Base-by-base conservation (phyloP, 1,140 invertebrate genomes). In the Drosophila teissieri region DNA sequence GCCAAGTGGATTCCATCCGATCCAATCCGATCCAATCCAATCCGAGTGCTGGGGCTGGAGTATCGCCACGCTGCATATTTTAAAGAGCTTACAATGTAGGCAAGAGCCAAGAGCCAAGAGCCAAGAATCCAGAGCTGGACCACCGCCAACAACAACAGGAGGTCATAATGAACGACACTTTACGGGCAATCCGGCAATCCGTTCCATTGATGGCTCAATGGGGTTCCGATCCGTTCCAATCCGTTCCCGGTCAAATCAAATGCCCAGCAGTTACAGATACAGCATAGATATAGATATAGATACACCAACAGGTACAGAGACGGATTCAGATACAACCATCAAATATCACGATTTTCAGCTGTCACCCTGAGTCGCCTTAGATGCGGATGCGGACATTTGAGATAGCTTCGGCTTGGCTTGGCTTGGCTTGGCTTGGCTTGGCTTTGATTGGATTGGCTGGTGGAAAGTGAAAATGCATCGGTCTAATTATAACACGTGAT, bases 311-410 rank as follows among this genome's bases (percentile, higher is more conserved):
- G 10, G 10, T 10, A 15, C 42, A 44, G 42, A n/a, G n/a, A 17
- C 40, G 15, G 40, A 8, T 42, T 8, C 56, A 80, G 78, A 80
- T 80, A 81, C 78, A 76, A 68, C 70, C 79, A 83, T 88, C 79
- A 86, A 89, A 83, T 83, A 89, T 88, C 83, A 88, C 83, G 83
- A 88, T 88, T 88, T 86, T 85, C 45, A 86, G 73, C 78, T 84
- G 73, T 85, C 81, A 77, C 62, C 46, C 51, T 52, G 73, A 77
- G 73, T 61, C 42, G 56, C 12, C 17, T 19, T 6, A 44, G 58
- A 73, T 55, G 42, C 49, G 36, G 37, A 67, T 67, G 44, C 57
- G 44, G 53, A 62, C 51, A 51, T 51, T 34, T 51, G 48, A 31
- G 46, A 14, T 48, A 8, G 48, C 40, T 55, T 67, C 8, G 7